A percentile compares a stretch with the other conserved stretches of the same genome.
phyloP scores from a whole-genome alignment of 2,113 vertebrate genomes.

The Chloropsis hardwickii region DNA sequence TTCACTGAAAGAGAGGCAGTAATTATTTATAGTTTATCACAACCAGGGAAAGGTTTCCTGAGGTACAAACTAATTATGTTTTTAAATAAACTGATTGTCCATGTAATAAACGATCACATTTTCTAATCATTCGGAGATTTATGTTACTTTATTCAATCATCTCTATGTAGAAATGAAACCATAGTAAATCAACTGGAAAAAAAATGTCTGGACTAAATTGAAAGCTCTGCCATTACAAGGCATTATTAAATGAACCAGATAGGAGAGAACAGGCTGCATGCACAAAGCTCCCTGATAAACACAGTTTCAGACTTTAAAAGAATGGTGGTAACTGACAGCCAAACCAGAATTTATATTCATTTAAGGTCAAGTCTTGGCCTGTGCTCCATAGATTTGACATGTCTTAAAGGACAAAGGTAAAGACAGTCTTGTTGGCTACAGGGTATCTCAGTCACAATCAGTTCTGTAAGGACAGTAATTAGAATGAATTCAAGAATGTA shows the following conservation, averaged over 20 bases:
- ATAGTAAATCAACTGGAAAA: constrained; percentile 47
- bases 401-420: constrained; percentile 10
- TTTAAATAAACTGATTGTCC: constrained; percentile 67
- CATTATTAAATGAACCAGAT: background rate
- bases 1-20: constrained; percentile 36
- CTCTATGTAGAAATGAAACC: constrained; percentile 21
- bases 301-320: background rate
- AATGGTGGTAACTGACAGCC: background rate
- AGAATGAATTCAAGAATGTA: constrained; percentile 26
- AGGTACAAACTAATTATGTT: constrained; percentile 66
- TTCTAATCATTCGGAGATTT: constrained; percentile 60
- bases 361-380: background rate
- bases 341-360: background rate
- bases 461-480: constrained; percentile 24
- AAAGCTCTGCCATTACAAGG: background rate
- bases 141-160: constrained; percentile 44
- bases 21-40: constrained; percentile 69
- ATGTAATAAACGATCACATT: constrained; percentile 65
- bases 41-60: constrained; percentile 52
- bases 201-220: constrained; percentile 21
- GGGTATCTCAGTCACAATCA: background rate
- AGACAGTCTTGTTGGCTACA: background rate
- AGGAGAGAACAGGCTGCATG: background rate
- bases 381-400: background rate
- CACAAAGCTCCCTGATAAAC: background rate